phyloP scores from a whole-genome alignment of 2,797 vertebrate genomes.

The Limnodromus scolopaceus region DNA sequence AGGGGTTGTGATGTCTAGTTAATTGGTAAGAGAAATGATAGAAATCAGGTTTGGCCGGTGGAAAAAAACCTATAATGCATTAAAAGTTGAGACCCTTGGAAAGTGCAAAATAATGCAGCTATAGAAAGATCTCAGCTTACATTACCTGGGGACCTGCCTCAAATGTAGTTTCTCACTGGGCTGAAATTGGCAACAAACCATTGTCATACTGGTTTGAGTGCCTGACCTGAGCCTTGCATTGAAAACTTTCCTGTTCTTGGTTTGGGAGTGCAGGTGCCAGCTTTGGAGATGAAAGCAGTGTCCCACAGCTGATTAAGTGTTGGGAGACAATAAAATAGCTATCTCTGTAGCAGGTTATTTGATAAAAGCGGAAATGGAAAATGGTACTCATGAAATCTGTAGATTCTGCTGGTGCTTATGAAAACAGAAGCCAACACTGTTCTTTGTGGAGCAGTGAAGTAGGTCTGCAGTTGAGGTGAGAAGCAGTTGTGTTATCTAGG shows the following conservation, averaged over 20 bases:
- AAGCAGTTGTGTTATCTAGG: neutral
- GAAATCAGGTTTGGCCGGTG: neutral
- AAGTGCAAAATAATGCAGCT: neutral
- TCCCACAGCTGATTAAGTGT: neutral
- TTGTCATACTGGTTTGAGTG: neutral
- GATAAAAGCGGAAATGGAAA: neutral
- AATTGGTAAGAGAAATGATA: neutral
- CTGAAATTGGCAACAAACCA: neutral
- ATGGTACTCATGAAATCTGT: neutral
- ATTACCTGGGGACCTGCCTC: no score
- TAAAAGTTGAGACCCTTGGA: neutral
- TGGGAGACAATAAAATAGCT: neutral
- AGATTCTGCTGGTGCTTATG: neutral
- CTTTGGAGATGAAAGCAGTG: neutral
- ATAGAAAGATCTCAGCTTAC: neutral
- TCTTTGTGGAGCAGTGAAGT: neutral
- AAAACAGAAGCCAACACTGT: neutral
- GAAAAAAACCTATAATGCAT: neutral
- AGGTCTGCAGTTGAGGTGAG: no score
- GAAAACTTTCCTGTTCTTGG: neutral
- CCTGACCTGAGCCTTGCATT: fast-evolving
- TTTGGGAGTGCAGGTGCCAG: no score
- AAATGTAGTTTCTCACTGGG: neutral
- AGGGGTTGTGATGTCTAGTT: fast-evolving
- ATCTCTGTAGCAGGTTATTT: fast-evolving